Evolutionary conservation across 2,797 vertebrate species (phyloP).

Genomic region (Cossypha heuglini): DNA sequence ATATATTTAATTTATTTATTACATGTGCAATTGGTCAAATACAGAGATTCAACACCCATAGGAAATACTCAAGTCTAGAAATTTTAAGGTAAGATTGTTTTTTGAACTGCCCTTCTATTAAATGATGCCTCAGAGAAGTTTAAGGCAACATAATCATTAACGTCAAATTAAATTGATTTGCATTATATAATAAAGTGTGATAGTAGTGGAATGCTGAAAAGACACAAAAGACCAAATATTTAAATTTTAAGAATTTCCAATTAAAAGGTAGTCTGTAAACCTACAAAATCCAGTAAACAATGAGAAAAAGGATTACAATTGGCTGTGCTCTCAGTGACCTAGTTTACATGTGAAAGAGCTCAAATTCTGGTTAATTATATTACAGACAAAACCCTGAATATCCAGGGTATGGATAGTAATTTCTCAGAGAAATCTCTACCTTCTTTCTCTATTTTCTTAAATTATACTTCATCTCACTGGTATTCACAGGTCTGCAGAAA

Average conservation of each 20-base stretch:
- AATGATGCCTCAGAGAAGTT: not conserved
- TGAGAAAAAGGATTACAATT: not conserved
- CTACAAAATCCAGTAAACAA: not conserved
- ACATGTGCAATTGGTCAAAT: not conserved
- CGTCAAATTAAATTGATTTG: slow-evolving; percentile 12
- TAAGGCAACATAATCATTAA: not conserved
- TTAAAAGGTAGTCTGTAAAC: not conserved
- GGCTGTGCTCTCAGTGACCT: not conserved
- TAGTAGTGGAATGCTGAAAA: not conserved
- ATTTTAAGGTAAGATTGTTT: not conserved
- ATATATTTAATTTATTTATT: not conserved
- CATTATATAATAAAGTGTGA: not conserved
- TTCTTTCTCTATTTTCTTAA: not conserved
- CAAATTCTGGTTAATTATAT: slow-evolving; percentile 43
- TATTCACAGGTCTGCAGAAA: not conserved
- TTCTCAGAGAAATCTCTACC: slow-evolving; percentile 2
- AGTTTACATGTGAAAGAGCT: slow-evolving; percentile 41
- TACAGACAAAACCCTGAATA: not conserved
- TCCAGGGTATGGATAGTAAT: slow-evolving; percentile 1
- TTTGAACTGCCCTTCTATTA: not conserved
- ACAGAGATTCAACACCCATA: not conserved
- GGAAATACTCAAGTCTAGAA: not conserved
- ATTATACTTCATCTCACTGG: not conserved
- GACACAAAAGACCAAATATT: not conserved
- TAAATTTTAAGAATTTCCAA: slow-evolving; percentile 1